Base-by-base conservation (phyloP, 2,888 invertebrate species). In the Zele albiditarsus region DNA sequence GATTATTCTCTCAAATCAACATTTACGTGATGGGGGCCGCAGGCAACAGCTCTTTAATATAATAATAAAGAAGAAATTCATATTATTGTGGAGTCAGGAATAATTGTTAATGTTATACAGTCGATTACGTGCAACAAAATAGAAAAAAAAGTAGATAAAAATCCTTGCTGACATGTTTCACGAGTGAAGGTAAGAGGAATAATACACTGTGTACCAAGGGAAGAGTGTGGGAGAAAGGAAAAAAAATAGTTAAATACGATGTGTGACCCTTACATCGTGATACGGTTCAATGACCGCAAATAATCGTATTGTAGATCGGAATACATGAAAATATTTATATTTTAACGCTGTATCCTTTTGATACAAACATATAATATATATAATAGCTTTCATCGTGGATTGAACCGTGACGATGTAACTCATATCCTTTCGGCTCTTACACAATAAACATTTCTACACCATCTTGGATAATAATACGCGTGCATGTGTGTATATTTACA, bases 251-350 rank as follows among this genome's bases (percentile, higher is more conserved):
- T 62, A 8, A 33, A 20, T 31, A 63, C 33, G 1, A 8, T 38
- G 65, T 65, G 25, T 65, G 38, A 65, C 65, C 38, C 38, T 20
- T 65, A 38, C 38, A 65, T 33, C 14, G 20, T 65, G 20, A 33
- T 20, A 38, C 38, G 42, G 65, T 65, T 65, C 65, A 65, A 31
- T 14, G 23, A 38, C 23, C 33, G 65, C 28, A 28, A 38, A 23
- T 65, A 65, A 33, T 38, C 38, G 20, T 53, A 23, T 8, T 20
- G 20, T 53, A 38, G 16, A 65, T 25, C 25, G 65, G 14, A 33
- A 65, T 38, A 65, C 65, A 65, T 65, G 23, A 65, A 38, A 65
- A 65, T 38, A 65, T 65, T 65, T 65, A 65, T 38, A 38, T 53
- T 53, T 53, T 20, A 53, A 8, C 33, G 20, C 28, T 62, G 62